phyloP scores from a whole-genome alignment of 1,140 invertebrate species.

The Microplitis demolitor region DNA sequence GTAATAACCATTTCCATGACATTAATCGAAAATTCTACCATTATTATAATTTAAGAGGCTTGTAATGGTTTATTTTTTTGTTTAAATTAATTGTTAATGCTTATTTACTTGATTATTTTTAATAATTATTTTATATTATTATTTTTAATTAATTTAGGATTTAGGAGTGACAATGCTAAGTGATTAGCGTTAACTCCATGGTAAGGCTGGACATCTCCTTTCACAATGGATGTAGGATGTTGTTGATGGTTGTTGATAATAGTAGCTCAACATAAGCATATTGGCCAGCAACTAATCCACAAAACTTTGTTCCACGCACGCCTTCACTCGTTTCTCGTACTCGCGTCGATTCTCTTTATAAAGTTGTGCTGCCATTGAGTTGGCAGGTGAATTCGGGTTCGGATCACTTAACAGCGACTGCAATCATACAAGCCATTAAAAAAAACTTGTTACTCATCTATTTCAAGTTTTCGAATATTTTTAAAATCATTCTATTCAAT shows the following conservation, averaged over 20 bases:
- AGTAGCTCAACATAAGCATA: slow-evolving; percentile 41
- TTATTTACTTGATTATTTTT: not conserved
- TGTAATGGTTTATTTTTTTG: not conserved
- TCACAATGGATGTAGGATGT: slow-evolving; percentile 45
- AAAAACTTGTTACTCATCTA: slow-evolving; percentile 33
- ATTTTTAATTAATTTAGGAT: slow-evolving; percentile 38
- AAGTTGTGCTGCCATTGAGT: slow-evolving; percentile 94
- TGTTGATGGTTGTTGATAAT: slow-evolving; percentile 42
- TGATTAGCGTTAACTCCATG: slow-evolving; percentile 54
- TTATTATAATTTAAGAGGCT: too few species aligned
- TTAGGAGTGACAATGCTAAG: slow-evolving; percentile 47
- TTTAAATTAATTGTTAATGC: not conserved
- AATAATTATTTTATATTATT: slow-evolving; percentile 21
- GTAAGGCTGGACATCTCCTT: slow-evolving; percentile 54
- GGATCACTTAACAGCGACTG: slow-evolving; percentile 94
- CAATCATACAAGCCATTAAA: slow-evolving; percentile 62
- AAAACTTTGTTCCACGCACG: slow-evolving; percentile 95
- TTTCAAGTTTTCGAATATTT: not conserved
- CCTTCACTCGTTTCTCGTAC: slow-evolving; percentile 96
- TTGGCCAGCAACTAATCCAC: slow-evolving; percentile 76
- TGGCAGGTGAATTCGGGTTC: slow-evolving; percentile 95
- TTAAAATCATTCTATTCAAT: not conserved
- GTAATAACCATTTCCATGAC: too few species aligned
- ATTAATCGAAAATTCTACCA: not conserved
- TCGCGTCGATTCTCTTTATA: slow-evolving; percentile 94